phyloP scores from a whole-genome alignment of 2,888 invertebrate species.

The Heliconius aoede region DNA sequence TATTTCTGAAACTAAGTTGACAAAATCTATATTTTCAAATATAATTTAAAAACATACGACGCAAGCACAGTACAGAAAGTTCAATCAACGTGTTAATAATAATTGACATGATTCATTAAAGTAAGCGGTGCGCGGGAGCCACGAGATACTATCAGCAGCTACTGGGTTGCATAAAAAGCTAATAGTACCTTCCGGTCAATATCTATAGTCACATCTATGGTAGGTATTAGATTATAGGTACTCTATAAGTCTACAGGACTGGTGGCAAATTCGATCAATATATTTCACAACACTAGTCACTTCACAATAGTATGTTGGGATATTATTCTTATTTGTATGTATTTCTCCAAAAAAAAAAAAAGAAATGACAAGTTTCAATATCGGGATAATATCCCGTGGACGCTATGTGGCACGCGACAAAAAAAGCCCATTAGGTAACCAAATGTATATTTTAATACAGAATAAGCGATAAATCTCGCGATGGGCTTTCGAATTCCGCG shows the following conservation, averaged over 20 bases:
- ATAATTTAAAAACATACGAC: slow-evolving; percentile 7
- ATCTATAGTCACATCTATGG: slow-evolving; percentile 44
- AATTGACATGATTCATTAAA: slow-evolving; percentile 76
- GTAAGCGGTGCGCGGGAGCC: slow-evolving; percentile 75
- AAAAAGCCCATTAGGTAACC: slow-evolving; percentile 79
- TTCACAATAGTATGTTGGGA: not conserved
- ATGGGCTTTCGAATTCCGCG: slow-evolving; percentile 83
- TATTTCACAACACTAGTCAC: not conserved
- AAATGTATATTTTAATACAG: slow-evolving; percentile 82
- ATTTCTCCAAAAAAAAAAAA: slow-evolving; percentile 5
- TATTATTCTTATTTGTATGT: not conserved
- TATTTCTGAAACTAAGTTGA: not conserved
- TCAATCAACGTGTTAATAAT: slow-evolving; percentile 66
- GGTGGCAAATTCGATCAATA: slow-evolving; percentile 31
- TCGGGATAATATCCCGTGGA: slow-evolving; percentile 60
- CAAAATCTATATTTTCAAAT: not conserved
- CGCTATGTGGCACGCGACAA: slow-evolving; percentile 74
- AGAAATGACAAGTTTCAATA: slow-evolving; percentile 58
- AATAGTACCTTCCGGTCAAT: slow-evolving; percentile 67
- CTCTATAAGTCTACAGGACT: slow-evolving; percentile 24
- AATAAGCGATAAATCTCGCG: slow-evolving; percentile 82
- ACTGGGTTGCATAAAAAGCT: slow-evolving; percentile 72
- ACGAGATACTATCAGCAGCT: slow-evolving; percentile 73
- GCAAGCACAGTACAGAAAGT: slow-evolving; percentile 50
- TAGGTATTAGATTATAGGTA: not conserved